phyloP scores from a whole-genome alignment of 2,888 invertebrate species.

The Callinectes sapidus region DNA sequence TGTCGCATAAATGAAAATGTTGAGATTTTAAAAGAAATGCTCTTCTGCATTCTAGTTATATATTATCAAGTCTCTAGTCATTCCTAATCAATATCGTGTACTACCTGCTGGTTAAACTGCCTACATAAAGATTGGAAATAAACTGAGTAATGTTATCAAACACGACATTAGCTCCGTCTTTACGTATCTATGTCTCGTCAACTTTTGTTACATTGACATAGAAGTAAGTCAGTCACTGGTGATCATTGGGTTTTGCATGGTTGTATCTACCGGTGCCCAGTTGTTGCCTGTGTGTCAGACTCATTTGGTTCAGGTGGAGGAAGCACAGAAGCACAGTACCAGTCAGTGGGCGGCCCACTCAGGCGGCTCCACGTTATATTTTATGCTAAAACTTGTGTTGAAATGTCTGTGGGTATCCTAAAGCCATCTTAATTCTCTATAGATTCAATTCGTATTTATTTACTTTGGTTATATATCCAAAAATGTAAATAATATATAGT shows the following conservation, averaged over 20 bases:
- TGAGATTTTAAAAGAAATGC: constrained; percentile 66
- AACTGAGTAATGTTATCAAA: constrained; percentile 65
- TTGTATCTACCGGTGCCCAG: neutral
- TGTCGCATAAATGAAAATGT: constrained; percentile 70
- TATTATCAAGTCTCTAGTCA: constrained; percentile 70
- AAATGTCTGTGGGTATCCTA: constrained; percentile 32
- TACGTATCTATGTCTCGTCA: constrained; percentile 54
- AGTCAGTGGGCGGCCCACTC: constrained; percentile 41
- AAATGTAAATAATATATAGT: constrained; percentile 38
- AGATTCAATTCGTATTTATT: constrained; percentile 52
- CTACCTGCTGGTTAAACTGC: constrained; percentile 66
- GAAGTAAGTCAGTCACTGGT: constrained; percentile 51
- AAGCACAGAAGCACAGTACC: constrained; percentile 48
- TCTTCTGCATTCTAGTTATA: constrained; percentile 65
- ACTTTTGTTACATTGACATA: constrained; percentile 50
- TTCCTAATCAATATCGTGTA: constrained; percentile 69
- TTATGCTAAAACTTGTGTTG: constrained; percentile 42
- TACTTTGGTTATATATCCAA: constrained; percentile 34
- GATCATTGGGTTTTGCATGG: constrained; percentile 40
- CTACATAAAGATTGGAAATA: constrained; percentile 60
- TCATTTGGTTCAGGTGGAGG: constrained; percentile 33
- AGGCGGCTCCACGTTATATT: neutral
- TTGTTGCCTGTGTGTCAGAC: neutral
- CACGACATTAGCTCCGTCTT: constrained; percentile 59
- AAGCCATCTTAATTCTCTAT: constrained; percentile 47